Conservation (phyloP, 2,113 vertebrate species). For the Capreolus pygargus region DNA sequence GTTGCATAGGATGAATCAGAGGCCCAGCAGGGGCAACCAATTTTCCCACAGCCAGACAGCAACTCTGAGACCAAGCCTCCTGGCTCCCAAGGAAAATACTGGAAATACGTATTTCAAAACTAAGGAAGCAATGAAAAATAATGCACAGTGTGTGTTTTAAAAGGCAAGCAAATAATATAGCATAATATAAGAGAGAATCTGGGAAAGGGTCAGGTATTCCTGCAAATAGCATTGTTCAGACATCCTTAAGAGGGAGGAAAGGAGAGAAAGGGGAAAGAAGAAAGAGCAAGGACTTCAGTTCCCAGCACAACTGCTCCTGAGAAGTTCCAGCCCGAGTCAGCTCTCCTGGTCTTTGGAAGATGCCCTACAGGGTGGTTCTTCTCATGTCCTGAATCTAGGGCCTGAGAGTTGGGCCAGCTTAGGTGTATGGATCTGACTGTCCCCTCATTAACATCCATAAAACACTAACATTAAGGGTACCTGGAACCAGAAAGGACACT, state of each 20-base stretch:
- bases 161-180: not conserved
- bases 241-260: not conserved
- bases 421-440: not conserved
- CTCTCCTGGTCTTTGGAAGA: not conserved
- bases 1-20: not conserved
- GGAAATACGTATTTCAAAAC: not conserved
- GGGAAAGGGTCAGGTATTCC: not conserved
- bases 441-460: not conserved
- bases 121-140: not conserved
- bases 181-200: not conserved
- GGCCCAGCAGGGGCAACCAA: not conserved
- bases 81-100: not conserved
- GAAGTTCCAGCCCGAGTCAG: not conserved
- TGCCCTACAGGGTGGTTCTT: not conserved
- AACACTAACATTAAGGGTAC: not conserved
- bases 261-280: accelerated
- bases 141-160: not conserved
- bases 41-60: not conserved
- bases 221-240: not conserved
- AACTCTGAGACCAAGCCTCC: not conserved
- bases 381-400: not conserved
- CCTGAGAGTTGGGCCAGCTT: not conserved
- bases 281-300: not conserved
- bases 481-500: not conserved
- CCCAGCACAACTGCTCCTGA: not conserved